Evolutionary conservation across 2,888 invertebrate genomes (phyloP), one percentile per base, ranked within the genome.

Genomic region (Sesia apiformis): DNA sequence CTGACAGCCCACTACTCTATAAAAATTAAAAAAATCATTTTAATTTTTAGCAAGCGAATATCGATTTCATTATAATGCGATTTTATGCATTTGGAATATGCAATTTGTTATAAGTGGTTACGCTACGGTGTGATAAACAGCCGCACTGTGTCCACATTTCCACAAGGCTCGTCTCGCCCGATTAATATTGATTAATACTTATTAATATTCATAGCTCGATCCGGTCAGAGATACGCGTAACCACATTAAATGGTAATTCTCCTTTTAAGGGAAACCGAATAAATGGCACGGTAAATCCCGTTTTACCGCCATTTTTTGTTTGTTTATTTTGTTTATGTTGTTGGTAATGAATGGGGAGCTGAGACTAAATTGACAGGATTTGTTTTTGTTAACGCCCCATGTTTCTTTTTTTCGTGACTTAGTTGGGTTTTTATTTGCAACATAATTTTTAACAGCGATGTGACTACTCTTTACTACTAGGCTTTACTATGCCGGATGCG

Each of bases 171-270:
- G 59, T 39, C 53, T 56, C 59, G 52, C 38, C 53, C 59, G 57
- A 40, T 65, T 60, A 58, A 64, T 65, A 65, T 69, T 68, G 67
- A 69, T 71, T 65, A 69, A 68, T 66, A 58, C 60, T 62, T 63
- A 66, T 72, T 63, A 72, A 71, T 70, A 74, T 74, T 70, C 68
- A 73, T 73, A 67, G 52, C 52, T 40, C 51, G 5, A 65, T 59
- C 52, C 52, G 39, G 51, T 56, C 60, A 54, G 56, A 61, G 69
- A 69, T 63, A 63, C 60, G 58, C 40, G 38, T 40, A 52, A 65
- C 62, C 59, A 56, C 60, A 67, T 68, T 70, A 68, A 68, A 70
- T 66, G 64, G 63, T 67, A 68, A 70, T 67, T 67, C 60, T 57
- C 63, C 64, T 69, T 69, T 66, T 69, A 67, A 58, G 65, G 63